A percentile compares a stretch with the other conserved stretches of the same genome.
Conservation (phyloP, 1,140 invertebrate species). For the Drosophila busckii region DNA sequence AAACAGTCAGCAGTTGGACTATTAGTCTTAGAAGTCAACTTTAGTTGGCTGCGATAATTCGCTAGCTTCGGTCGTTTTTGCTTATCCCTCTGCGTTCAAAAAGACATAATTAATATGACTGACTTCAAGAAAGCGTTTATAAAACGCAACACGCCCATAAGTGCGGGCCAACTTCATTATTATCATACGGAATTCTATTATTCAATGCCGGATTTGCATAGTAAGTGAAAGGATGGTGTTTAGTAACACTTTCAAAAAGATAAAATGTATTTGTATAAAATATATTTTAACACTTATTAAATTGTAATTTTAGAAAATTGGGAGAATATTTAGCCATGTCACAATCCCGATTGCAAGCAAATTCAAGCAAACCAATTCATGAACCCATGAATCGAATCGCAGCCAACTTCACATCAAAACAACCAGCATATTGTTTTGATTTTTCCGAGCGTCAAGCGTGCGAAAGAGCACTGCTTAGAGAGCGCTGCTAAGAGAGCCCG, state of each 20-base stretch:
- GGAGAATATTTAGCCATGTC: constrained; percentile 9
- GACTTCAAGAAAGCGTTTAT: constrained; percentile 28
- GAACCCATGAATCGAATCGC: constrained; percentile 13
- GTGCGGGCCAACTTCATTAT: constrained; percentile 59
- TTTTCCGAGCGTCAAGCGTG: constrained; percentile 1
- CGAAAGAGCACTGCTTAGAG: neutral
- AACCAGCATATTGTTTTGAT: constrained; percentile 17
- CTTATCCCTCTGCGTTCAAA: neutral
- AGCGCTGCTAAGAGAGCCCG: neutral
- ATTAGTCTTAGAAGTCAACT: neutral
- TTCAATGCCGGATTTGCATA: constrained; percentile 65
- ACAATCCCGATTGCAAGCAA: constrained; percentile 8
- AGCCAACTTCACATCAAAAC: constrained; percentile 55
- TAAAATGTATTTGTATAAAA: neutral
- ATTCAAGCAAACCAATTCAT: neutral
- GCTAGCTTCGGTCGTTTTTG: constrained; percentile 21
- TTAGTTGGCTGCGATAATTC: constrained; percentile 44
- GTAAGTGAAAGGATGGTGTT: constrained; percentile 37
- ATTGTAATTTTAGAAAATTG: too few relatives aligned
- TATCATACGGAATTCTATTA: constrained; percentile 75
- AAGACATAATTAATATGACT: constrained; percentile 28
- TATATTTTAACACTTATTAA: neutral
- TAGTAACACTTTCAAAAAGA: too few relatives aligned
- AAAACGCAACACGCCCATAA: constrained; percentile 40
- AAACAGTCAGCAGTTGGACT: constrained; percentile 24